Percentiles rank a stretch among this genome's conserved stretches.
Conservation (phyloP, 2,797 vertebrate species). For the Sebastes diaconus region DNA sequence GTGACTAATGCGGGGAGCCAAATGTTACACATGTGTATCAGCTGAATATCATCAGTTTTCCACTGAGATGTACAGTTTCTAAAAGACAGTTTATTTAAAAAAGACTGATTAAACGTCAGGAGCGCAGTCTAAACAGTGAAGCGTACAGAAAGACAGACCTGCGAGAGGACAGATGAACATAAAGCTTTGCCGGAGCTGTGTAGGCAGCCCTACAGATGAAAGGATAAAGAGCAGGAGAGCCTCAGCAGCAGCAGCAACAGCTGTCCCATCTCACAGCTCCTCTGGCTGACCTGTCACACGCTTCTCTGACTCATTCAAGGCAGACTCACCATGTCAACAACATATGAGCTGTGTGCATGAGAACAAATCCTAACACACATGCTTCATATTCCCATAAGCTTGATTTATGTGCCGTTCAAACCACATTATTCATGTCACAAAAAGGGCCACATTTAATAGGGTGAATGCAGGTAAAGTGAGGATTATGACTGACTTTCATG, state of each 20-base stretch:
- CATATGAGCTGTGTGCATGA: slow-evolving; percentile 25
- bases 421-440: neutral
- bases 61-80: slow-evolving; percentile 18
- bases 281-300: slow-evolving; percentile 47
- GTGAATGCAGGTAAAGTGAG: neutral
- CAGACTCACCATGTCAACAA: slow-evolving; percentile 44
- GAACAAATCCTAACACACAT: slow-evolving; percentile 19
- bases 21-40: neutral
- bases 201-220: slow-evolving; percentile 31
- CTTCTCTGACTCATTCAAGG: slow-evolving; percentile 43
- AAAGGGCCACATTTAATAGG: neutral
- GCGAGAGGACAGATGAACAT: neutral
- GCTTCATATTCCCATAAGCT: slow-evolving; percentile 9
- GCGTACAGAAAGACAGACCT: slow-evolving; percentile 4
- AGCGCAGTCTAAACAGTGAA: slow-evolving; percentile 50
- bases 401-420: slow-evolving; percentile 35
- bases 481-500: neutral
- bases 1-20: neutral
- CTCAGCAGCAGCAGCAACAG: slow-evolving; percentile 33
- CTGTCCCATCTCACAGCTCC: slow-evolving; percentile 52
- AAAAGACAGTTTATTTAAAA: slow-evolving; percentile 27
- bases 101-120: slow-evolving; percentile 35
- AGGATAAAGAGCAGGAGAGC: slow-evolving; percentile 17
- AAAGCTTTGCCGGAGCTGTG: slow-evolving; percentile 6
- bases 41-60: neutral